Percentiles rank a stretch among this genome's conserved stretches.
phyloP scores from a whole-genome alignment of 2,797 vertebrate genomes.

The Malurus splendens region DNA sequence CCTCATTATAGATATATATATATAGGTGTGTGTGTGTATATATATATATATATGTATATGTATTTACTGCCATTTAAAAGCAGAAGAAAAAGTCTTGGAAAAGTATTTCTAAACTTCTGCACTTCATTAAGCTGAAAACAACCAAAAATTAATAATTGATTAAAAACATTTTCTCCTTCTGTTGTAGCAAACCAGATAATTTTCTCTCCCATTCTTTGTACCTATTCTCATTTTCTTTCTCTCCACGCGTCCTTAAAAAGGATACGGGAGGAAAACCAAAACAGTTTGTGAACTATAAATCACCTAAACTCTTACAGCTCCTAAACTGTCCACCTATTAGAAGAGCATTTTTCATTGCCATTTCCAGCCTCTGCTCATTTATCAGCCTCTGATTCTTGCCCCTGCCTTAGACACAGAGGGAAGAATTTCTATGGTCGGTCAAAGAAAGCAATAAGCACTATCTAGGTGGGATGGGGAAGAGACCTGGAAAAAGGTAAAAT shows the following conservation, averaged over 20 bases:
- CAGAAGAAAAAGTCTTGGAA: neutral
- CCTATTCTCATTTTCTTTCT: neutral
- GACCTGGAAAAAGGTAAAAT: neutral
- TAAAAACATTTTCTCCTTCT: neutral
- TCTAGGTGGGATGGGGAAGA: neutral
- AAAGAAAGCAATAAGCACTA: neutral
- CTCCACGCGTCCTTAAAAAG: neutral
- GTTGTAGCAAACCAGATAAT: neutral
- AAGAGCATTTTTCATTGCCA: neutral
- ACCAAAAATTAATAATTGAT: neutral
- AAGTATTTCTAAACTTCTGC: neutral
- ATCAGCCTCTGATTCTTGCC: neutral
- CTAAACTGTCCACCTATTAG: neutral
- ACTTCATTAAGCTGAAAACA: neutral
- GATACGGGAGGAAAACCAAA: neutral
- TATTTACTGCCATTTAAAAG: neutral
- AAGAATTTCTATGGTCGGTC: neutral
- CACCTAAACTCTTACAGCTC: neutral
- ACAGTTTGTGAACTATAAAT: neutral
- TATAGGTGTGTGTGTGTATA: too few relatives aligned
- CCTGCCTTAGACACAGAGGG: neutral
- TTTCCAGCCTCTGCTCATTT: neutral
- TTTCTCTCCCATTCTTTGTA: neutral
- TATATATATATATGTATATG: too few relatives aligned
- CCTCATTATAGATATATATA: too few relatives aligned